These are phyloP conservation scores for Coilia nasus DNA, from an alignment of 2,797 vertebrate species.

Conservation along the genomic window DNA sequence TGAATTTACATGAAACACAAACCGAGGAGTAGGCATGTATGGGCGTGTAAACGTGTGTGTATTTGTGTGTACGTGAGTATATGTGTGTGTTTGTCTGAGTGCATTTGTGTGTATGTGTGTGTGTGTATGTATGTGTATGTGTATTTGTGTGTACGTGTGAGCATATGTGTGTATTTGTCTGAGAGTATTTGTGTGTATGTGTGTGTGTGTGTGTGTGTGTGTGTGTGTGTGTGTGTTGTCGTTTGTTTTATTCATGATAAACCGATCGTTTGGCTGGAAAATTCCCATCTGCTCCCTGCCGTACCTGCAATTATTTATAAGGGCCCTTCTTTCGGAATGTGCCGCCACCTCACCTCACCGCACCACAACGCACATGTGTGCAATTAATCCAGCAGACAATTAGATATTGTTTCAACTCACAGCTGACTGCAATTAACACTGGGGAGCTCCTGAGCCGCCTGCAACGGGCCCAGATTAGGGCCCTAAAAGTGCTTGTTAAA, in stretches of 20 bases:
- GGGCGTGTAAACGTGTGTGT: neutral
- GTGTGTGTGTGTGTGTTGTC: conserved; percentile 52
- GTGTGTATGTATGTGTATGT: conserved; percentile 22
- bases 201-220: too few relatives aligned
- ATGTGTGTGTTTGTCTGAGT: neutral
- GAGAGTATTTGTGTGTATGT: too few relatives aligned
- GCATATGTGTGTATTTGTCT: neutral
- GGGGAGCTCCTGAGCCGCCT: conserved; percentile 89
- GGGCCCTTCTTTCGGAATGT: conserved; percentile 89
- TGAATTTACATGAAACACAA: conserved; percentile 27
- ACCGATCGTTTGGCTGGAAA: conserved; percentile 78
- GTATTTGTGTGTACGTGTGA: too few relatives aligned
- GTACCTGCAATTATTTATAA: conserved; percentile 94
- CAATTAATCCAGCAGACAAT: conserved; percentile 99
- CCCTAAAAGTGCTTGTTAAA: conserved; percentile 87
- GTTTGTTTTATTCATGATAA: conserved; percentile 80
- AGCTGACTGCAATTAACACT: conserved; percentile 97
- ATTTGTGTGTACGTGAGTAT: neutral
- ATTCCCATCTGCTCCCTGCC: conserved; percentile 82
- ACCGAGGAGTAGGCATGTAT: neutral
- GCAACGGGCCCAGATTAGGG: conserved; percentile 88
- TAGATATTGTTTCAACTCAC: conserved; percentile 98
- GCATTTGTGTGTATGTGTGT: neutral
- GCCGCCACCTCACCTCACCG: conserved; percentile 46
- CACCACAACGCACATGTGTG: conserved; percentile 76